These are phyloP conservation scores for Aleiodes sp. DNA, from an alignment of 1,140 invertebrate genomes.

Conservation along the genomic window DNA sequence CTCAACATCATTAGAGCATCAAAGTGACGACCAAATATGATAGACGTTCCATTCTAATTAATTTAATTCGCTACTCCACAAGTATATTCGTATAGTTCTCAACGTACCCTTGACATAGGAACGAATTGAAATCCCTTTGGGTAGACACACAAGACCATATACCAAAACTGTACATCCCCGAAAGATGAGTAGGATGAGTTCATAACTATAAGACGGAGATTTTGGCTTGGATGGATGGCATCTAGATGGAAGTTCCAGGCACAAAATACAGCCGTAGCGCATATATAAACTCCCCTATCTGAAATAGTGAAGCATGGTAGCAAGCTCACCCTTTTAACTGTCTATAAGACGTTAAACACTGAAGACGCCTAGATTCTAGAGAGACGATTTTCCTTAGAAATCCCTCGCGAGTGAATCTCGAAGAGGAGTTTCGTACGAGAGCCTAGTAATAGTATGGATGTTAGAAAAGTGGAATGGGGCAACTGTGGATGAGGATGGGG, in stretches of 20 bases:
- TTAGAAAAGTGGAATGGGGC: slow-evolving; percentile 31
- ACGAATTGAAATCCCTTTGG: neutral
- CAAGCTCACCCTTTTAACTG: slow-evolving; percentile 26
- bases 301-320: slow-evolving; percentile 20
- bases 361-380: neutral
- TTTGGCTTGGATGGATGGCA: neutral
- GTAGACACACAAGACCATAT: neutral
- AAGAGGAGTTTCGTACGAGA: slow-evolving; percentile 29
- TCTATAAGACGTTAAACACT: slow-evolving; percentile 32
- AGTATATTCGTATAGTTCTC: slow-evolving; percentile 1
- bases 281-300: neutral
- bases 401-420: slow-evolving; percentile 35
- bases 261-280: neutral
- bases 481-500: too few species aligned
- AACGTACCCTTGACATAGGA: slow-evolving; percentile 2
- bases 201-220: neutral
- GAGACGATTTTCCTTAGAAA: neutral
- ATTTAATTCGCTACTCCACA: slow-evolving; percentile 29
- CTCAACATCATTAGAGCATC: too few species aligned
- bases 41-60: slow-evolving; percentile 31
- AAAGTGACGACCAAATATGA: too few species aligned
- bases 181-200: neutral
- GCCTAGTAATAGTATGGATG: slow-evolving; percentile 32
- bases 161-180: slow-evolving; percentile 8
- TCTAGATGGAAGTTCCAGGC: neutral